These are phyloP conservation scores for Plotosus lineatus DNA, from an alignment of 2,113 vertebrate species.

Conservation along the genomic window DNA sequence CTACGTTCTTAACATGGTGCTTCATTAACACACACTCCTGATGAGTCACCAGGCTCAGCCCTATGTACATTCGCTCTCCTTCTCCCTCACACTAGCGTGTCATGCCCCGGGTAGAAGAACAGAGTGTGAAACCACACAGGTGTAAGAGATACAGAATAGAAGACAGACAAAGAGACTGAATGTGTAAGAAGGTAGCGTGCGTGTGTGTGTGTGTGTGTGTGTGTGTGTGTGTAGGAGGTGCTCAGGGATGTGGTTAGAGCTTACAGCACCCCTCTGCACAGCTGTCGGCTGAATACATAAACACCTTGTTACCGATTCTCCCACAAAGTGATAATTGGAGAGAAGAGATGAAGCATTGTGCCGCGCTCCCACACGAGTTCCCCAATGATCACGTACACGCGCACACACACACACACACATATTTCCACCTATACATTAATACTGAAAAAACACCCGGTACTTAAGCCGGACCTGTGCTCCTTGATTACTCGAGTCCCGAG, in stretches of 20 bases:
- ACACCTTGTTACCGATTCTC: constrained; percentile 54
- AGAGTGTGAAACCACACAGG: constrained; percentile 1
- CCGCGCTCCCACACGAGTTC: constrained; percentile 26
- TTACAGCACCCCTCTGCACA: constrained; percentile 22
- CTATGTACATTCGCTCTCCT: neutral
- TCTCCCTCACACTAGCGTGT: neutral
- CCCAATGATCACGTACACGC: neutral
- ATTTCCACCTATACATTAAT: constrained; percentile 7
- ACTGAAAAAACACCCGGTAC: neutral
- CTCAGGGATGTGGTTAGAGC: constrained; percentile 18
- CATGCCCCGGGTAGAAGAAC: neutral
- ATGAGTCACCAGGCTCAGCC: neutral
- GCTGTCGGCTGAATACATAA: constrained; percentile 50
- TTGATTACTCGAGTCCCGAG: neutral
- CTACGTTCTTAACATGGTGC: constrained; percentile 28
- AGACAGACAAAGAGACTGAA: constrained; percentile 6
- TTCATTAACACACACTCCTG: constrained; percentile 41
- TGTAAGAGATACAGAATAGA: neutral
- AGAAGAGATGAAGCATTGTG: constrained; percentile 37
- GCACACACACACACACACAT: neutral
- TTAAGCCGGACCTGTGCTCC: neutral
- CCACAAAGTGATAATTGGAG: constrained; percentile 59
- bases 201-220: constrained; percentile 5
- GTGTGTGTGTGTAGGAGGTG: constrained; percentile 18
- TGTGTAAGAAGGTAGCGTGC: neutral